Conservation (phyloP, 2,113 vertebrate species). For the Neolamprologus falcicula region DNA sequence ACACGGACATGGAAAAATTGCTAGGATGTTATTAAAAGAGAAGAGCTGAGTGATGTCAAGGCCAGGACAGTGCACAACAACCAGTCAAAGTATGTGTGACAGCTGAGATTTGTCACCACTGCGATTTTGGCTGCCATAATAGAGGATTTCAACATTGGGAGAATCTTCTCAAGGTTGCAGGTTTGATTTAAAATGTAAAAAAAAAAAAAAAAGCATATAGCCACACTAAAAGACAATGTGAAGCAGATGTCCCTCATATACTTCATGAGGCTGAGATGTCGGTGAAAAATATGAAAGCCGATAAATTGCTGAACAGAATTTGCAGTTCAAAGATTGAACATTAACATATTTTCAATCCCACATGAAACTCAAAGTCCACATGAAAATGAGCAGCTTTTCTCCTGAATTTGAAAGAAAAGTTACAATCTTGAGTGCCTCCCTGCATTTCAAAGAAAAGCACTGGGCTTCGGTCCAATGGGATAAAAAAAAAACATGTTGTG, state of each 20-base stretch:
- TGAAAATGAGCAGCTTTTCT: constrained; percentile 8
- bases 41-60: not conserved
- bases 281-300: not conserved
- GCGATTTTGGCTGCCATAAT: not conserved
- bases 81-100: not conserved
- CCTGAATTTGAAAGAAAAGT: constrained; percentile 18
- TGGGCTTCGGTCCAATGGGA: not conserved
- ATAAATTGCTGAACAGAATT: not conserved
- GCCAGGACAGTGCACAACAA: not conserved
- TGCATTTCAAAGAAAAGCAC: constrained; percentile 23
- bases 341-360: constrained; percentile 29
- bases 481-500: not conserved
- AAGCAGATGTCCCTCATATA: not conserved
- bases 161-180: not conserved
- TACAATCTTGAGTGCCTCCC: not conserved
- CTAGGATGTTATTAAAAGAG: not conserved
- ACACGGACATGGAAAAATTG: not conserved
- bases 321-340: not conserved
- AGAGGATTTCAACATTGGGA: accelerated
- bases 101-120: not conserved
- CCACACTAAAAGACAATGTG: not conserved
- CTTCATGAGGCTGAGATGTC: not conserved
- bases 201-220: not conserved
- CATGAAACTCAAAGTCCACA: not conserved
- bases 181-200: not conserved